Conservation (phyloP, 92 coral and sea anemone species). For the Palythoa caribaeorum region DNA sequence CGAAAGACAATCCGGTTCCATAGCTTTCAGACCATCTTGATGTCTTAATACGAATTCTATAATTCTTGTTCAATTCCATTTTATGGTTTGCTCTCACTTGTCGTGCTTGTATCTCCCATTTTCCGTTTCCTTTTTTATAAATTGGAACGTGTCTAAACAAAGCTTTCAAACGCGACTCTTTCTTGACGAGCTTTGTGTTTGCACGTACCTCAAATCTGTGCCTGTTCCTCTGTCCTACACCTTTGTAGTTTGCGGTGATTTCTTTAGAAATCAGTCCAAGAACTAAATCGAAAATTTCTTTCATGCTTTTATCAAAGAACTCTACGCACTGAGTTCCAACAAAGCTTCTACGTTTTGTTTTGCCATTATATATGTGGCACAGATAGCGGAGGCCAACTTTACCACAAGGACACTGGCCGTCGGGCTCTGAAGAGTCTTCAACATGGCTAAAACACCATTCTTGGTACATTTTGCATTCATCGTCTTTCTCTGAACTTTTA, state of each 20-base stretch:
- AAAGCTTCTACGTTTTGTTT: background rate
- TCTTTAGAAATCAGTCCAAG: slow-evolving; percentile 34
- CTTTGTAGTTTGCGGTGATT: slow-evolving; percentile 48
- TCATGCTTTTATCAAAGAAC: slow-evolving; percentile 57
- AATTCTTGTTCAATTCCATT: background rate
- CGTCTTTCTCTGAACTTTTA: slow-evolving; percentile 28
- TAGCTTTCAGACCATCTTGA: slow-evolving; percentile 16
- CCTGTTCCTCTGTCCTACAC: slow-evolving; percentile 3
- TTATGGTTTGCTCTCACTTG: background rate
- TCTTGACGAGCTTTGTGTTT: slow-evolving; percentile 50
- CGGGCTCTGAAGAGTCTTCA: slow-evolving; percentile 36
- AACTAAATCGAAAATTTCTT: slow-evolving; percentile 44
- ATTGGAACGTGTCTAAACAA: slow-evolving; percentile 33
- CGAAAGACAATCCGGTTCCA: slow-evolving; percentile 49
- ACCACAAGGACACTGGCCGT: slow-evolving; percentile 52
- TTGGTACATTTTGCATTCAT: background rate
- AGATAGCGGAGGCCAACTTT: slow-evolving; percentile 55
- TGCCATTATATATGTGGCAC: slow-evolving; percentile 35
- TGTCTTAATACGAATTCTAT: slow-evolving; percentile 7
- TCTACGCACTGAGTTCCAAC: slow-evolving; percentile 54
- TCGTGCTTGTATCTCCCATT: slow-evolving; percentile 56
- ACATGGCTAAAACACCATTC: slow-evolving; percentile 48
- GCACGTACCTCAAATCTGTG: slow-evolving; percentile 59
- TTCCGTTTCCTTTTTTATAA: slow-evolving; percentile 22
- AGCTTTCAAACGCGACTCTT: slow-evolving; percentile 26